Base-by-base conservation (phyloP, 1,140 invertebrate species). In the Drosophila parabipectinata region DNA sequence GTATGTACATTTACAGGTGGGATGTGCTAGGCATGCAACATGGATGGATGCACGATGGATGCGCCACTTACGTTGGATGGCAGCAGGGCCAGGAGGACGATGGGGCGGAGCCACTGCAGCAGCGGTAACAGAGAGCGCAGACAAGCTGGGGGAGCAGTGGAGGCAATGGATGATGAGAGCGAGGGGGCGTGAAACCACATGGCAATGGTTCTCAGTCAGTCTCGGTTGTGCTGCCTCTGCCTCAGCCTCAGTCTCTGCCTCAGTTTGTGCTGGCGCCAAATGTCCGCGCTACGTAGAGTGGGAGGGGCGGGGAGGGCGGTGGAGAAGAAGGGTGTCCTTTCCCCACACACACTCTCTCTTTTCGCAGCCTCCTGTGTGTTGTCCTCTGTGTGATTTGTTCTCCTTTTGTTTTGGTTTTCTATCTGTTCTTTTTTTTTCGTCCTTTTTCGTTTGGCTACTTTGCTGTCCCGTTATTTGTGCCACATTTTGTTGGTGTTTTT, bases 231-330 rank as follows among this genome's bases (percentile, higher is more conserved):
- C 12, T 81, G 64, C 56, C 26, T 52, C 63, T 8, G 57, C 41
- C 57, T 45, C 67, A 50, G 72, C 6, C 66, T 54, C 56, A 32
- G 26, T 62, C 56, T 58, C 68, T 71, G 64, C 59, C 69, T 41
- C 14, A 6, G 12, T 14, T 6, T 51, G 44, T 61, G 69, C 79
- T 83, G 79, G 79, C 79, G 79, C 72, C 80, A 85, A 84, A 84
- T 80, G 56, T 77, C 77, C 59, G 56, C 41, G 12, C 34, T 37
- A 10, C 10, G 34, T n/a, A 10, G 18, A 21, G 55, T 28, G 55
- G 14, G 41, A 18, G 18, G 44, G 32, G 30, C 12, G 34, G 18
- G 15, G 41, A 18, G 15, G 7, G 44, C n/a, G 44, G 44, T 8
- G 18, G 8, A 6, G 8, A 18, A 7, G 44, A 24, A 8, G 44